A percentile compares a stretch with the other conserved stretches of the same genome.
Conservation (phyloP, 1,140 invertebrate species). For the Wasmannia auropunctata region DNA sequence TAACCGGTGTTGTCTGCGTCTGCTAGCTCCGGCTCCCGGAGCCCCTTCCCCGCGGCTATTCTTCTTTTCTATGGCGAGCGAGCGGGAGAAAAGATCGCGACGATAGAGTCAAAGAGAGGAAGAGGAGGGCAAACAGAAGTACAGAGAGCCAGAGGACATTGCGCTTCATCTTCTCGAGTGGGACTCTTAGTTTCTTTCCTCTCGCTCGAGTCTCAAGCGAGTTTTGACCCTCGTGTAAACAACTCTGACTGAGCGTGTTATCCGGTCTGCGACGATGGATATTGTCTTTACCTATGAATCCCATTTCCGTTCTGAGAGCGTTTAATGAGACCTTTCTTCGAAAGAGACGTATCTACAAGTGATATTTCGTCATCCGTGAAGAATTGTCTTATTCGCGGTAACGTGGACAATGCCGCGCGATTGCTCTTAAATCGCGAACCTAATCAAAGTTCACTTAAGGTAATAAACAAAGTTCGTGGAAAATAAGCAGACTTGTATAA, state of each 20-base stretch:
- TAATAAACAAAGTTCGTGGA: not conserved
- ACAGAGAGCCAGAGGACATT: constrained; percentile 70
- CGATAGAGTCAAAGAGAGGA: constrained; percentile 30
- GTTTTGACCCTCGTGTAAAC: constrained; percentile 81
- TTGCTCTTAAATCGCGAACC: constrained; percentile 7
- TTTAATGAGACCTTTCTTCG: constrained; percentile 21
- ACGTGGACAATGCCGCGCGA: not conserved
- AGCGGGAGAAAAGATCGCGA: constrained; percentile 22
- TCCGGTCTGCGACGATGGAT: constrained; percentile 73
- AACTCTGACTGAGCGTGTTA: constrained; percentile 74
- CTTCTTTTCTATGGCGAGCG: constrained; percentile 39
- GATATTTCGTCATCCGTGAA: not conserved
- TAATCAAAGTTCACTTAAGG: not conserved
- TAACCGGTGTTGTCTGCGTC: constrained; percentile 55
- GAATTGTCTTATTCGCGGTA: constrained; percentile 21
- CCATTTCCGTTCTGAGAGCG: constrained; percentile 2
- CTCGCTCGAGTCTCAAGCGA: constrained; percentile 63
- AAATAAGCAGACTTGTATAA: constrained; percentile 5
- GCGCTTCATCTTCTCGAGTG: constrained; percentile 82
- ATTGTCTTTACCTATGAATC: constrained; percentile 71
- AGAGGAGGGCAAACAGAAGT: constrained; percentile 49
- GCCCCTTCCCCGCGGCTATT: not conserved
- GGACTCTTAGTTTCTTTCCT: constrained; percentile 81
- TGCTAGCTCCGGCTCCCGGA: not conserved
- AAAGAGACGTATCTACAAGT: constrained; percentile 10